Evolutionary conservation across 2,888 invertebrate genomes (phyloP), one percentile per base, ranked within the genome.

Genomic region (Ophion slaviceki): DNA sequence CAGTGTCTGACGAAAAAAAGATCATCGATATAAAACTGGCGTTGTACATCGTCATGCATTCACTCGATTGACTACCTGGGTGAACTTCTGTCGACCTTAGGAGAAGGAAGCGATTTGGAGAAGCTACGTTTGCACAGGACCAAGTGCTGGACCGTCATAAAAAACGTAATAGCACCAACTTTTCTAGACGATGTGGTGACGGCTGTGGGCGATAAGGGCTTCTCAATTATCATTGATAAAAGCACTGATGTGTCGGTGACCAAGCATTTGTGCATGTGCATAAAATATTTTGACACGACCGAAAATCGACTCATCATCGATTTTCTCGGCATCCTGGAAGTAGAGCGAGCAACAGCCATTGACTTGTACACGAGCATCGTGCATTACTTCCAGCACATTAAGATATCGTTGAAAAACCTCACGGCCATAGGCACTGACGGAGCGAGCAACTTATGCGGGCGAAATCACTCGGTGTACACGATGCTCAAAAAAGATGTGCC

Each of bases 391-490:
- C 57, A 36, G 61, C 32, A 57, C 45, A 61, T 82, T 32, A 75
- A 82, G 10, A 53, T 89, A 2, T 82, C 80, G 11, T 62, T 85
- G n/a, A 76, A 84, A 84, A 89, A 89, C 77, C 32, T 90, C 17
- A 87, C 87, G 24, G 89, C 86, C 1, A 86, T 90, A 59, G 90
- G 88, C 8, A 88, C 89, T 6, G 90, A 89, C 76, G 89, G 89
- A 5, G 88, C 87, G 8, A 87, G 77, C 45, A 90, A 89, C 80
- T 70, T 90, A 57, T 87, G 87, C 77, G 89, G 90, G 14, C 64
- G 80, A 7, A 79, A 88, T 68, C 81, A 89, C 61, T 89, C 88
- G 0, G 71, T 88, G 11, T 85, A 72, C 45, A 84, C 85, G 2
- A 62, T 87, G 20, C 76, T 89, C 32, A 90, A 88, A 86, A 67